Percentiles rank a stretch among this genome's conserved stretches.
phyloP scores from a whole-genome alignment of 2,113 vertebrate genomes.

The Callospermophilus lateralis region DNA sequence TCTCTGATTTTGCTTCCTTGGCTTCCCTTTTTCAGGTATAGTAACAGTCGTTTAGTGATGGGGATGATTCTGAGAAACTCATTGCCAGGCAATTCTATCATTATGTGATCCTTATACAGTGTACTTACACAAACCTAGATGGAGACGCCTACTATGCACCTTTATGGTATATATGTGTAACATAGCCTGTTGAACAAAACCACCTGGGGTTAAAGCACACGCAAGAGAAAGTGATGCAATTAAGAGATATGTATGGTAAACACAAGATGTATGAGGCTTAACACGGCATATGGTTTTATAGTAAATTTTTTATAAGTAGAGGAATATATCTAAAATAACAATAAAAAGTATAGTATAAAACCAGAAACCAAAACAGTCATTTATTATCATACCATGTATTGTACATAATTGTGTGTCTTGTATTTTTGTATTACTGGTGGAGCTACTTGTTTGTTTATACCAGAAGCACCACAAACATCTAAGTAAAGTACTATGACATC shows the following conservation, averaged over 20 bases:
- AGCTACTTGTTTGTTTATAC: neutral
- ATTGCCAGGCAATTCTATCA: neutral
- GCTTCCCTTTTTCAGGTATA: neutral
- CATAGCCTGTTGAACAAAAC: neutral
- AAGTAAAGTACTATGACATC: no score
- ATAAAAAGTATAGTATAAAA: no score
- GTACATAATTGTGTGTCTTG: neutral
- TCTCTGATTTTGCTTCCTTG: neutral
- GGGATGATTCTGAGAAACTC: neutral
- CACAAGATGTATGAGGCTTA: neutral
- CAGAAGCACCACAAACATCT: neutral
- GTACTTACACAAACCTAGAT: neutral
- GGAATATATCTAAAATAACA: no score
- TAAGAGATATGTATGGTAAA: neutral
- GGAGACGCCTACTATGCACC: neutral
- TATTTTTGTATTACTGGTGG: neutral
- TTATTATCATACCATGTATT: no score
- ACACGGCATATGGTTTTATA: no score
- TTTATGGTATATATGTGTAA: no score
- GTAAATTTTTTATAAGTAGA: no score
- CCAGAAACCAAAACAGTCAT: no score
- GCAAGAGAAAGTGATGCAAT: no score
- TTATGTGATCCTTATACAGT: neutral
- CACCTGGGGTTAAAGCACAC: no score
- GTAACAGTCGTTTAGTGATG: neutral